Conservation (phyloP, 2,888 invertebrate genomes). For the Netelia inedita region DNA sequence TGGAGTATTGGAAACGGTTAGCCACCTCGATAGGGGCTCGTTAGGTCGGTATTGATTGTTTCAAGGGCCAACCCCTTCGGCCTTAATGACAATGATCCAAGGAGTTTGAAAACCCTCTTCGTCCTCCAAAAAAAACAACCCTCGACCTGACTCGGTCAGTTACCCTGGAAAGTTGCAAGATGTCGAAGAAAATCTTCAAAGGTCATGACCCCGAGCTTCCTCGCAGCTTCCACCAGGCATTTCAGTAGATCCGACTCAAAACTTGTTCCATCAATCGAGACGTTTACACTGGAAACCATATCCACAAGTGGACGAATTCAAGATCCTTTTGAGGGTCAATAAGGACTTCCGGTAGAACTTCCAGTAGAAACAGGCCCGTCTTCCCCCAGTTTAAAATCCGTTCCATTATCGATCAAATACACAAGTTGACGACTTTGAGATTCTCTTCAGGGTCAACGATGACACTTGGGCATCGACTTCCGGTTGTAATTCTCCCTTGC, state of each 20-base stretch:
- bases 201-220: no score
- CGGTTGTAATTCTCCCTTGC: background rate
- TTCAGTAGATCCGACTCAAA: background rate
- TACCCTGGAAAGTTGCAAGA: no score
- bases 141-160: no score
- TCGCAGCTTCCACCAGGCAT: background rate
- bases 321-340: background rate
- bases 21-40: constrained; percentile 55
- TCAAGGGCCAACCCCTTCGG: background rate
- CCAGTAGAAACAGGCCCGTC: background rate
- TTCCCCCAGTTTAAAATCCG: background rate
- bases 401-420: background rate
- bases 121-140: background rate
- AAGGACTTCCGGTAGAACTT: background rate
- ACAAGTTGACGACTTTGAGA: background rate
- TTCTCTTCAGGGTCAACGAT: background rate
- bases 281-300: background rate
- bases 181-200: no score
- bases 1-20: constrained; percentile 68
- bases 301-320: background rate
- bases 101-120: background rate
- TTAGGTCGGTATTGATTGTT: constrained; percentile 66
- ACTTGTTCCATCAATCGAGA: background rate
- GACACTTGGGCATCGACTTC: background rate
- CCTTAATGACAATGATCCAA: constrained; percentile 55